Conservation (phyloP, 2,797 vertebrate species). For the Zalophus californianus region DNA sequence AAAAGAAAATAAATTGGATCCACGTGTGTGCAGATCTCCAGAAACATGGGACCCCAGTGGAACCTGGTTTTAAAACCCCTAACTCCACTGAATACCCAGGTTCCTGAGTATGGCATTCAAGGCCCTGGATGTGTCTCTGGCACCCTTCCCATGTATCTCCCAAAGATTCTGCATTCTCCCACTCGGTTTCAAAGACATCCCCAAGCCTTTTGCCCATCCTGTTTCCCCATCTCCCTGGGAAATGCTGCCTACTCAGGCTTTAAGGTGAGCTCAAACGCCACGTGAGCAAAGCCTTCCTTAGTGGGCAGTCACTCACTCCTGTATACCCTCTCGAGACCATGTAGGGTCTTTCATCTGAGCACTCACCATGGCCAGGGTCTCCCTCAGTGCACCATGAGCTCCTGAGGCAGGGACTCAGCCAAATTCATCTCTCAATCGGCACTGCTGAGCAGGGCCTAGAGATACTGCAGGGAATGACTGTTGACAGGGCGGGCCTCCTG, state of each 20-base stretch:
- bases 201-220: not conserved
- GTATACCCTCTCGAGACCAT: not conserved
- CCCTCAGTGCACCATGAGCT: not conserved
- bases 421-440: not conserved
- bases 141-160: not conserved
- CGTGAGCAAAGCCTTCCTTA: not conserved
- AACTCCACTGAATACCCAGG: not conserved
- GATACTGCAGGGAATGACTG: not conserved
- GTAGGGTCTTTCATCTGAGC: not conserved
- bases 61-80: not conserved
- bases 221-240: not conserved
- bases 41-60: not conserved
- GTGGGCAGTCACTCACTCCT: not conserved
- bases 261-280: not conserved
- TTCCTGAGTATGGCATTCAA: not conserved
- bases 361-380: not conserved
- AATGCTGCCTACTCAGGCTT: not conserved
- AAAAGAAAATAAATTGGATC: constrained; percentile 11
- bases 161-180: not conserved
- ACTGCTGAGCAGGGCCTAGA: not conserved
- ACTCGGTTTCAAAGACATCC: not conserved
- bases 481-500: not conserved
- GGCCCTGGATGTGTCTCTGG: not conserved
- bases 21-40: not conserved
- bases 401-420: not conserved